Evolutionary conservation across 1,140 invertebrate genomes (phyloP), one percentile per base, ranked within the genome.

Genomic region (Battus philenor): DNA sequence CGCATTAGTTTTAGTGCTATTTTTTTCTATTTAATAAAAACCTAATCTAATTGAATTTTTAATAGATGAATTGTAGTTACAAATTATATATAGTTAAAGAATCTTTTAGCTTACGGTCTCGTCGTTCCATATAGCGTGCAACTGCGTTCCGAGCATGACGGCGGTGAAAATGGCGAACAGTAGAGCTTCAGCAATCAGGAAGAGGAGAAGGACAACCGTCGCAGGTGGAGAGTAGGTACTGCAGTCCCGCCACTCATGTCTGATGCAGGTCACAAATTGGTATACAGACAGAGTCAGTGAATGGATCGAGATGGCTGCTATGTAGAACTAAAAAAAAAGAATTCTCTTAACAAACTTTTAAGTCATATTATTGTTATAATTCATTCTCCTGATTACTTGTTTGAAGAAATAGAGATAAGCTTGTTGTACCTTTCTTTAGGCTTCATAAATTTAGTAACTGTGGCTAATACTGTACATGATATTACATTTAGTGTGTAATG

Each of bases 71-170:
- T n/a, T n/a, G n/a, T n/a, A n/a, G n/a, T n/a, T n/a, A 15, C 4
- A 11, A n/a, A n/a, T n/a, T 12, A 11, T 36, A 20, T 38, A 4
- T 38, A 11, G 8, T 38, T 22, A 2, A 2, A 3, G 18, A 26
- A 8, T 0, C 3, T 10, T 36, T 6, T 15, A 41, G 86, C 88
- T 77, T 87, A 97, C 97, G 56, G 98, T 99, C 89, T 99, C 97
- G 88, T 99, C 98, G 72, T 96, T 96, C 90, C 97, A 98, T 69
- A 99, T 99, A 6, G 97, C 97, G 76, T 97, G 95, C n/a, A 99
- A 82, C 84, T 99, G 97, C 1, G 97, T 97, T 18, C 94, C 94
- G 63, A 98, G 91, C 98, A 99, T 99, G 4, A 99, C 97, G 16
- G 93, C 93, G 2, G 98, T 99, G 85, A 99, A 99, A 58, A 99